A percentile compares a stretch with the other conserved stretches of the same genome.
phyloP scores from a whole-genome alignment of 2,797 vertebrate genomes.

The Poeciliopsis paucimaculata region DNA sequence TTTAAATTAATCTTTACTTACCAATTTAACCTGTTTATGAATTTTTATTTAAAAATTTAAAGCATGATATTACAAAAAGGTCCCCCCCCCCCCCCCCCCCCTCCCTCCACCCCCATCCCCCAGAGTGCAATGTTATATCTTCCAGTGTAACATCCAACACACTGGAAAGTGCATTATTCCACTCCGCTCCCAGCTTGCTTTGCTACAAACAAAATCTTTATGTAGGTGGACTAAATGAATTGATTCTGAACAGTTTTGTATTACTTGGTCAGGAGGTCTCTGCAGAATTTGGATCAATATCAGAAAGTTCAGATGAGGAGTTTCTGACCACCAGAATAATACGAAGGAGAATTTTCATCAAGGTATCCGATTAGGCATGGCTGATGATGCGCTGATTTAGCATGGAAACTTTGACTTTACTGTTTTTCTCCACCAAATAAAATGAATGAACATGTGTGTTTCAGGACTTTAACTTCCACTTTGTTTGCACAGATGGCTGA shows the following conservation, averaged over 20 bases:
- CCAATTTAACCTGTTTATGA: too few species aligned
- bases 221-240: slow-evolving; percentile 14
- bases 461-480: slow-evolving; percentile 10
- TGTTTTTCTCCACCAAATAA: slow-evolving; percentile 11
- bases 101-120: too few species aligned
- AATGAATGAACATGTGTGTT: slow-evolving; percentile 3
- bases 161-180: slow-evolving; percentile 61
- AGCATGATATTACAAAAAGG: too few species aligned
- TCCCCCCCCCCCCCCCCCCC: too few species aligned
- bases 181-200: slow-evolving; percentile 57
- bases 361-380: slow-evolving; percentile 83
- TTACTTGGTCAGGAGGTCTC: slow-evolving; percentile 86
- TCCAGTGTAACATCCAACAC: slow-evolving; percentile 24
- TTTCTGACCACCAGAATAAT: slow-evolving; percentile 92
- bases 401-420: slow-evolving; percentile 35
- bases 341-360: slow-evolving; percentile 90
- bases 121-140: slow-evolving; percentile 61
- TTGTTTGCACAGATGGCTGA: slow-evolving; percentile 51
- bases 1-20: too few species aligned
- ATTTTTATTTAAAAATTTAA: too few species aligned
- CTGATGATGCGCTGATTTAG: slow-evolving; percentile 28
- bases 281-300: slow-evolving; percentile 85
- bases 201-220: slow-evolving; percentile 36
- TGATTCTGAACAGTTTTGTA: slow-evolving; percentile 70
- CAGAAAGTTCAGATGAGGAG: slow-evolving; percentile 90